Conservation (phyloP, 92 coral and sea anemone species). For the Virgularia gustaviana region DNA sequence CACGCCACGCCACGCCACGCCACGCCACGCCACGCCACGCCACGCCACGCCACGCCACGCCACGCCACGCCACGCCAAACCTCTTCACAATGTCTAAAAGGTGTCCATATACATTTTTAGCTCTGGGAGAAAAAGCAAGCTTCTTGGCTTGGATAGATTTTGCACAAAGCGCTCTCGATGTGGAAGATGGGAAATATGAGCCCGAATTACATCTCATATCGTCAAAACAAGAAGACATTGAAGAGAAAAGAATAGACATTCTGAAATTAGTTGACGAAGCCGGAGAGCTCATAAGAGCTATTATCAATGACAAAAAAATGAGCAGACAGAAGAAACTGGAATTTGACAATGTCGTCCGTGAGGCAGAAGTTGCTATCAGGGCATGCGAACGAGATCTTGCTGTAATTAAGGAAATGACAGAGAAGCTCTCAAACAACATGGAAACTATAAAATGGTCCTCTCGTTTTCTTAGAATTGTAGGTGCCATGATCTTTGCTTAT, state of each 20-base stretch:
- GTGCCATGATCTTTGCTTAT: no score
- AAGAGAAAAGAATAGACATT: neutral
- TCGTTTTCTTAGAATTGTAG: slow-evolving; percentile 1
- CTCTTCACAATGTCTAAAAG: no score
- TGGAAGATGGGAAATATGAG: neutral
- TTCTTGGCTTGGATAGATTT: no score
- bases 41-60: no score
- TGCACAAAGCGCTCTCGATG: neutral
- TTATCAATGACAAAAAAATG: neutral
- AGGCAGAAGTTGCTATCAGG: slow-evolving; percentile 5
- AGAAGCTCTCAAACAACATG: slow-evolving; percentile 1
- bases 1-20: no score
- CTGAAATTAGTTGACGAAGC: neutral
- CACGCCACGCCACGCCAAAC: no score
- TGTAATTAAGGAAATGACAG: neutral
- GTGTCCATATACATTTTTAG: no score
- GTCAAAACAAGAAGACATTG: neutral
- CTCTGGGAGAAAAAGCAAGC: no score
- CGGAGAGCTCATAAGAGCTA: neutral
- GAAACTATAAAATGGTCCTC: slow-evolving; percentile 17
- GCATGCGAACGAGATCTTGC: slow-evolving; percentile 5
- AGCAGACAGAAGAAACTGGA: neutral
- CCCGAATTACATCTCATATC: slow-evolving; percentile 2
- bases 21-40: no score
- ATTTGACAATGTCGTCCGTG: slow-evolving; percentile 28